phyloP scores from a whole-genome alignment of 2,113 vertebrate species.

The Motacilla tschutschensis region DNA sequence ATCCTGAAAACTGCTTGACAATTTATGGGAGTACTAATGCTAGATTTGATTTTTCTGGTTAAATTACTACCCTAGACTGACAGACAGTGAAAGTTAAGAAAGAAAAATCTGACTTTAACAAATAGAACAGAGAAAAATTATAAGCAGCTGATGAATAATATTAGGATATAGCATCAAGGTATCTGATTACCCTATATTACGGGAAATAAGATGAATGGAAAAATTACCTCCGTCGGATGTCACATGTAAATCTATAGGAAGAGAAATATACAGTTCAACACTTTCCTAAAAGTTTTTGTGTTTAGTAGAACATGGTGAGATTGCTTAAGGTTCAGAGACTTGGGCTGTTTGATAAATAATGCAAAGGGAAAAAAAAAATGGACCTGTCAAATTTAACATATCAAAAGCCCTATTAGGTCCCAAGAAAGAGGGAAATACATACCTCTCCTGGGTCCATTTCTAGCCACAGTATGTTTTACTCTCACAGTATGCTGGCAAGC shows the following conservation, averaged over 20 bases:
- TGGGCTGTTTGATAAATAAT: neutral
- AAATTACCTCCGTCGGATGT: neutral
- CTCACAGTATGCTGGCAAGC: neutral
- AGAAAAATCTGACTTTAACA: neutral
- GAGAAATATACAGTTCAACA: neutral
- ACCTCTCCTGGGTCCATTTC: neutral
- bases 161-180: neutral
- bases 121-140: neutral
- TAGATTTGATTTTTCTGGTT: neutral
- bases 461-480: neutral
- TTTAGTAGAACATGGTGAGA: neutral
- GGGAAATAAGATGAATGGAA: neutral
- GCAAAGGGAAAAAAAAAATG: neutral
- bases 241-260: neutral
- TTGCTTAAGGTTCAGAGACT: neutral
- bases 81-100: neutral
- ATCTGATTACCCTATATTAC: neutral
- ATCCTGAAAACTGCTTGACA: neutral
- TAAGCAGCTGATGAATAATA: neutral
- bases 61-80: neutral
- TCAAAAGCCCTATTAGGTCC: neutral
- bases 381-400: neutral
- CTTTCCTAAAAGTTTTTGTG: neutral
- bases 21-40: neutral
- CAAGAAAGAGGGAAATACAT: neutral